These are phyloP conservation scores for Venturia canescens DNA, from an alignment of 1,140 invertebrate genomes.

Conservation along the genomic window DNA sequence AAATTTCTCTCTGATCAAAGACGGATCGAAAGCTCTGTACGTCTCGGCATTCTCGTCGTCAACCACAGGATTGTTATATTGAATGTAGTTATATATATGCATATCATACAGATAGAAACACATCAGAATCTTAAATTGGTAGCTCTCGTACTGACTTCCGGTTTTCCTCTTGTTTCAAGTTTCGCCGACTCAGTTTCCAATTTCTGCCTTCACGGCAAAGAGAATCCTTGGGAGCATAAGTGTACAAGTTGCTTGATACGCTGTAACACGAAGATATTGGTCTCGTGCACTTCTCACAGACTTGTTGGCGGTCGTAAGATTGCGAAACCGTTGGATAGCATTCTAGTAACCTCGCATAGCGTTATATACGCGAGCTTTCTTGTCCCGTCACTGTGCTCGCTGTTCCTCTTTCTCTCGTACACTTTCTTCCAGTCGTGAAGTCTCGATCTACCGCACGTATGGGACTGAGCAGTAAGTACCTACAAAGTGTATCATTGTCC, in stretches of 20 bases:
- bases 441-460: neutral
- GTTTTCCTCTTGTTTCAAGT: constrained; percentile 2
- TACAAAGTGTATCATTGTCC: neutral
- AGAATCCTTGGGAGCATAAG: neutral
- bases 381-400: neutral
- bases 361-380: neutral
- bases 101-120: no score
- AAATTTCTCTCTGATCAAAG: no score
- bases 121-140: neutral
- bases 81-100: no score
- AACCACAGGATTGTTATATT: no score
- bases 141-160: neutral
- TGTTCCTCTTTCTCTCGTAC: neutral
- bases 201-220: neutral
- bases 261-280: neutral
- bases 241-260: neutral
- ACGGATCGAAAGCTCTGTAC: no score
- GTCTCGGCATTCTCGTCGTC: no score
- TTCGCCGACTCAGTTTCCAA: constrained; percentile 5
- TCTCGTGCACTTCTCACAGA: neutral
- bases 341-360: neutral
- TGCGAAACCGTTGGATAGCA: constrained; percentile 1
- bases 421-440: neutral
- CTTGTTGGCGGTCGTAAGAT: constrained; percentile 10
- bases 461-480: neutral